Evolutionary conservation across 1,140 invertebrate species (phyloP).

Genomic region (Metopolophium dirhodum): DNA sequence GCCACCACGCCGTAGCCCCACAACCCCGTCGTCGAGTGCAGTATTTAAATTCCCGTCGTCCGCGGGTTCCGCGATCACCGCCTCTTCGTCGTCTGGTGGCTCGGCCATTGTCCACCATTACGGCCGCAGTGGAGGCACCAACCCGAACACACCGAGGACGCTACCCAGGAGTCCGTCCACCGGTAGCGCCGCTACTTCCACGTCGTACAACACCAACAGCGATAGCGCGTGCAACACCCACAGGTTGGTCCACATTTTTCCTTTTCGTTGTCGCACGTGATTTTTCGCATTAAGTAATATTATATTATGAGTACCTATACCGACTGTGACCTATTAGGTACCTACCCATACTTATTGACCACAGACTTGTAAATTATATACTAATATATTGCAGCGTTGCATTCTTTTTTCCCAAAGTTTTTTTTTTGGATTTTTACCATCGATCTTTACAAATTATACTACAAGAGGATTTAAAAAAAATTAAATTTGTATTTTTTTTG

Average conservation of each 20-base stretch:
- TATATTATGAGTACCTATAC: neutral
- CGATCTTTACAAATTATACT: too few relatives aligned
- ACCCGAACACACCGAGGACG: neutral
- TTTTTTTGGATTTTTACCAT: too few relatives aligned
- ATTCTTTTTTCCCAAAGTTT: too few relatives aligned
- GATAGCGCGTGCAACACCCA: constrained; percentile 22
- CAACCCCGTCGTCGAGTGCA: constrained; percentile 28
- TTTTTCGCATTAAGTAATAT: neutral
- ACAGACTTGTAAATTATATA: neutral
- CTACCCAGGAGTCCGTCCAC: constrained; percentile 55
- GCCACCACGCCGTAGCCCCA: constrained; percentile 24
- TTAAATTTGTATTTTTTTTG: too few relatives aligned
- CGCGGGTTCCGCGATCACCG: constrained; percentile 12
- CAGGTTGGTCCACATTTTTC: neutral
- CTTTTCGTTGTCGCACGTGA: neutral
- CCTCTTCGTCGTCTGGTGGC: constrained; percentile 8
- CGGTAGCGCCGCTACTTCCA: neutral
- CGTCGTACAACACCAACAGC: constrained; percentile 42
- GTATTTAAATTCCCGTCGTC: constrained; percentile 54
- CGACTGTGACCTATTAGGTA: too few relatives aligned
- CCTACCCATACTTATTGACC: neutral
- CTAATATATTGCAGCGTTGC: too few relatives aligned
- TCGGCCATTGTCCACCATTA: neutral
- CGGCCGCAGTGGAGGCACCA: neutral
- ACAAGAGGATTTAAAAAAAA: too few relatives aligned